phyloP scores from a whole-genome alignment of 2,797 vertebrate species.

The Emydoidea blandingii region DNA sequence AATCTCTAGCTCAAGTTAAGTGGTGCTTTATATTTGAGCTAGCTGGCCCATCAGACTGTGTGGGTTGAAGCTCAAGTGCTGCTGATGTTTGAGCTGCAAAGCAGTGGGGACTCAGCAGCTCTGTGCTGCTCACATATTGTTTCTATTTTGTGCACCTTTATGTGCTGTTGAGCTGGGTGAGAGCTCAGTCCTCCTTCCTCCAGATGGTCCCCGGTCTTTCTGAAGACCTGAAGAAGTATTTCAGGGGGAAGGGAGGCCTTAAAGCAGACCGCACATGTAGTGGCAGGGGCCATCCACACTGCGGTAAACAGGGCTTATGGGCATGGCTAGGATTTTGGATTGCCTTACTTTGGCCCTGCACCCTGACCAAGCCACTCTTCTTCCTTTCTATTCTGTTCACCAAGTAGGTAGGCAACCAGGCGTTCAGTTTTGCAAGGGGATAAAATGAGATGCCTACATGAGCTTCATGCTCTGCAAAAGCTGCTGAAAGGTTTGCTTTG shows the following conservation, averaged over 20 bases:
- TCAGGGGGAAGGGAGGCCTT: too few relatives aligned
- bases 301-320: too few relatives aligned
- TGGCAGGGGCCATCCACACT: too few relatives aligned
- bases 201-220: not conserved
- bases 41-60: not conserved
- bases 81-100: not conserved
- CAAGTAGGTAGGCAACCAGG: too few relatives aligned
- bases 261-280: too few relatives aligned
- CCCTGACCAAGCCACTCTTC: not conserved
- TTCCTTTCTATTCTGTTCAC: not conserved
- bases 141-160: not conserved
- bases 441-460: too few relatives aligned
- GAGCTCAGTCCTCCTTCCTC: not conserved
- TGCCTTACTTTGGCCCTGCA: too few relatives aligned
- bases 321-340: too few relatives aligned
- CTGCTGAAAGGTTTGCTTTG: not conserved
- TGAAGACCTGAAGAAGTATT: not conserved
- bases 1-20: not conserved
- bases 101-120: too few relatives aligned
- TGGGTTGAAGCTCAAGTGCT: not conserved
- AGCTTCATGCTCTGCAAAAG: not conserved
- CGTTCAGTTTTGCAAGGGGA: too few relatives aligned
- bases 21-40: not conserved
- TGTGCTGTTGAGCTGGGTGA: not conserved
- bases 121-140: not conserved